phyloP scores from a whole-genome alignment of 2,888 invertebrate genomes.

The Itoplectis maculator region DNA sequence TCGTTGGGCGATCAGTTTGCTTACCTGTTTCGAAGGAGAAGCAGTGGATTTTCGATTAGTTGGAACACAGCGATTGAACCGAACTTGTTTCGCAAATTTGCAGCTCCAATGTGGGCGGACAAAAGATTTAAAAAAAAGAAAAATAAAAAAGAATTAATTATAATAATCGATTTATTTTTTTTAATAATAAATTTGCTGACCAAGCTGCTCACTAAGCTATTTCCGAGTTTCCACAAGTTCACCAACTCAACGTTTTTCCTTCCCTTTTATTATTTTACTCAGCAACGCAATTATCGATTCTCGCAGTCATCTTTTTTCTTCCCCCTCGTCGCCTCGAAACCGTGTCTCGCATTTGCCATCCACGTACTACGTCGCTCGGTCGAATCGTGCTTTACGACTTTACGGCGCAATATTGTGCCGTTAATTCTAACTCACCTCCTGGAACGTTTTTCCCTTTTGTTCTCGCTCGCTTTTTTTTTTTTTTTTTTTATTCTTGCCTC shows the following conservation, averaged over 20 bases:
- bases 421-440: slow-evolving; percentile 34
- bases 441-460: not conserved
- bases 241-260: too few species aligned
- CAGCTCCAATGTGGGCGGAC: too few species aligned
- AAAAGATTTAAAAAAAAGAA: too few species aligned
- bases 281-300: not conserved
- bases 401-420: slow-evolving; percentile 10
- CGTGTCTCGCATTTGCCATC: not conserved
- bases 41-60: not conserved
- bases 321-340: not conserved
- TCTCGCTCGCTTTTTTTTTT: too few species aligned
- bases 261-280: not conserved
- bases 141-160: too few species aligned
- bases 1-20: not conserved
- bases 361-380: too few species aligned
- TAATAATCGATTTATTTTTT: too few species aligned
- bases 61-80: not conserved
- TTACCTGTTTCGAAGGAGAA: not conserved
- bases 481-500: too few species aligned
- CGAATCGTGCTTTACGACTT: not conserved
- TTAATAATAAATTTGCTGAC: too few species aligned
- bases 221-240: not conserved
- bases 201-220: too few species aligned
- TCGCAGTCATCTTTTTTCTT: slow-evolving; percentile 4
- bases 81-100: too few species aligned